Base-by-base conservation (phyloP, 2,888 invertebrate genomes). In the Megaustenia siamemsis region DNA sequence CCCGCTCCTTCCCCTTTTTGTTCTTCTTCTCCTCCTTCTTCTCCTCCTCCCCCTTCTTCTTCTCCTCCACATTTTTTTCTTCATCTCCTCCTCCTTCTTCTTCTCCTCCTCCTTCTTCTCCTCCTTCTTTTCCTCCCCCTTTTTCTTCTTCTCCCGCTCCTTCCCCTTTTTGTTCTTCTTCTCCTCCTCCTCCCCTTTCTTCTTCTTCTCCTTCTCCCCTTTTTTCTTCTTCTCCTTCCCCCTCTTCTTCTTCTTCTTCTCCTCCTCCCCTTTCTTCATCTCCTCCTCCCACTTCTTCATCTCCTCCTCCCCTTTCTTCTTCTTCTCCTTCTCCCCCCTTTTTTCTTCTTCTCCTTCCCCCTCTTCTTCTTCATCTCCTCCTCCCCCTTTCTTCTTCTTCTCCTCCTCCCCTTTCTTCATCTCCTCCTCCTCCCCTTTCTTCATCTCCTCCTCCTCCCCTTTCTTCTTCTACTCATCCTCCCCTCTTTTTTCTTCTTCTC, bases 1-100 rank as follows among this genome's bases (percentile, higher is more conserved):
- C 53, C 53, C 35, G n/a, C 28, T 76, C 21, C 35, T 56, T 35
- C 71, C n/a, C n/a, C n/a, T n/a, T n/a, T n/a, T n/a, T n/a, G n/a
- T n/a, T n/a, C n/a, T n/a, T n/a, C n/a, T n/a, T 82, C 56, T 56
- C n/a, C 56, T 56, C n/a, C 68, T 45, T 71, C 63, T 69, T 69
- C 82, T 69, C n/a, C 56, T 56, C n/a, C 56, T 3, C n/a, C 56
- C n/a, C n/a, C 56, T 56, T 56, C 56, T 3, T 56, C 56, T n/a
- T n/a, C n/a, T n/a, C n/a, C n/a, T n/a, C n/a, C n/a, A n/a, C n/a
- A n/a, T n/a, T n/a, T n/a, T n/a, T 56, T 56, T n/a, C n/a, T 49
- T 18, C 18, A 12, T 18, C 18, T 49, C 49, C 18, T 49, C 49
- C 18, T 49, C 49, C 18, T 49, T 18, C 18, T 49, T 18, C 18